phyloP scores from a whole-genome alignment of 92 coral and sea anemone genomes.

The Diadumene lineata region DNA sequence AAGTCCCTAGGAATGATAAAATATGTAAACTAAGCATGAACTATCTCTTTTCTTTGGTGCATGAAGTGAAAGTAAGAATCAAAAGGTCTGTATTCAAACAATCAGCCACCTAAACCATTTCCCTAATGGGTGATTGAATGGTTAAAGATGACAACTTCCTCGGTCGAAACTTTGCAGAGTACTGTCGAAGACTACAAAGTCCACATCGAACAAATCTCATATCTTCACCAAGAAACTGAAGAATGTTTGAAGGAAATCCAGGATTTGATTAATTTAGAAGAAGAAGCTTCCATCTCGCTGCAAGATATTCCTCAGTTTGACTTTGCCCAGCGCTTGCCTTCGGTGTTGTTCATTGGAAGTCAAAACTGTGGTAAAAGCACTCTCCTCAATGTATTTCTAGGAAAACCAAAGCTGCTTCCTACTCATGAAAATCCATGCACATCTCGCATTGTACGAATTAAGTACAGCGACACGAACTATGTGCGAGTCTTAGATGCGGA shows the following conservation, averaged over 20 bases:
- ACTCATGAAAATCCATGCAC: slow-evolving; percentile 57
- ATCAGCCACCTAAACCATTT: background rate
- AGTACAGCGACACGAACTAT: slow-evolving; percentile 28
- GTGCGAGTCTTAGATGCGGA: slow-evolving; percentile 28
- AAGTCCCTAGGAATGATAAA: slow-evolving; percentile 8
- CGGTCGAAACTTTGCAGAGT: slow-evolving; percentile 27
- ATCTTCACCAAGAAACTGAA: slow-evolving; percentile 37
- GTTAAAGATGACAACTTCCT: slow-evolving; percentile 2
- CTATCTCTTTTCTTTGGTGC: background rate
- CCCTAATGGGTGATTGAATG: background rate
- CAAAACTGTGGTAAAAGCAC: slow-evolving; percentile 69
- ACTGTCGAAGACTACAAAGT: slow-evolving; percentile 36
- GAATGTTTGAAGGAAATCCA: slow-evolving; percentile 46
- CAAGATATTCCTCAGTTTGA: slow-evolving; percentile 46
- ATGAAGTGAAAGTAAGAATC: background rate
- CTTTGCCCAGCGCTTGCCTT: slow-evolving; percentile 37
- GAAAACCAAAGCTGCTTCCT: slow-evolving; percentile 38
- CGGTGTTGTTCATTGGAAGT: slow-evolving; percentile 54
- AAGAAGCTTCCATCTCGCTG: slow-evolving; percentile 10
- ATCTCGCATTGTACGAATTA: slow-evolving; percentile 58
- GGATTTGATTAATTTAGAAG: slow-evolving; percentile 21
- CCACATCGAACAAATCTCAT: slow-evolving; percentile 28
- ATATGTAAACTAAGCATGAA: background rate
- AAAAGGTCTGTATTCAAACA: background rate
- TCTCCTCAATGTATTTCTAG: slow-evolving; percentile 44